A percentile compares a stretch with the other conserved stretches of the same genome.
phyloP scores from a whole-genome alignment of 92 coral and sea anemone genomes.

The Palythoa caribaeorum region DNA sequence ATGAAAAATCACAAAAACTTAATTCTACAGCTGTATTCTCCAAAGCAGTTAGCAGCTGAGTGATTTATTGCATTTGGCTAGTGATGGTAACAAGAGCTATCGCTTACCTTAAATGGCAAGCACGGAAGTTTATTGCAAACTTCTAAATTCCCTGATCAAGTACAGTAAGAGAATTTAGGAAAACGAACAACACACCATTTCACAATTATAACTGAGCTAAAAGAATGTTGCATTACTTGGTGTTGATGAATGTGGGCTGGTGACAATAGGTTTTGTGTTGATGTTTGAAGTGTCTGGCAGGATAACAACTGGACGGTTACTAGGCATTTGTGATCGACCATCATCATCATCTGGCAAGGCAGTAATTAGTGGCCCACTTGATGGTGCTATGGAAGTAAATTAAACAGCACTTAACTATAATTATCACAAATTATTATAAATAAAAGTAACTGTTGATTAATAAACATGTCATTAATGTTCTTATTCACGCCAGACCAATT shows the following conservation, averaged over 20 bases:
- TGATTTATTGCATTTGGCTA: no score
- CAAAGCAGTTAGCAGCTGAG: no score
- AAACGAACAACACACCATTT: neutral
- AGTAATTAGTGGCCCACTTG: constrained; percentile 92
- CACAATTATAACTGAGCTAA: neutral
- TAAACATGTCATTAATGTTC: neutral
- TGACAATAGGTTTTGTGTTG: constrained; percentile 76
- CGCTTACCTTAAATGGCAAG: no score
- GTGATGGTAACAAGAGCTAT: no score
- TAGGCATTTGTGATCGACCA: constrained; percentile 45
- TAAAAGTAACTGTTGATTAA: neutral
- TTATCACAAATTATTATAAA: no score
- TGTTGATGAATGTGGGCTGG: constrained; percentile 83
- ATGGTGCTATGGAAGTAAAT: constrained; percentile 50
- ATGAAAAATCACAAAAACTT: no score
- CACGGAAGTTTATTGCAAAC: no score
- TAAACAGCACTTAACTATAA: neutral
- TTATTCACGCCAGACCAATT: neutral
- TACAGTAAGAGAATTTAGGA: neutral
- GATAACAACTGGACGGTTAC: constrained; percentile 87
- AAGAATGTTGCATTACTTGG: constrained; percentile 50
- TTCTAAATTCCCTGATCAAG: no score
- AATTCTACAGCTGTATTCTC: no score
- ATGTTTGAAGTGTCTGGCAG: constrained; percentile 73
- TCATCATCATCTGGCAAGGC: constrained; percentile 91